phyloP scores from a whole-genome alignment of 2,113 vertebrate genomes.

The Zingel zingel region DNA sequence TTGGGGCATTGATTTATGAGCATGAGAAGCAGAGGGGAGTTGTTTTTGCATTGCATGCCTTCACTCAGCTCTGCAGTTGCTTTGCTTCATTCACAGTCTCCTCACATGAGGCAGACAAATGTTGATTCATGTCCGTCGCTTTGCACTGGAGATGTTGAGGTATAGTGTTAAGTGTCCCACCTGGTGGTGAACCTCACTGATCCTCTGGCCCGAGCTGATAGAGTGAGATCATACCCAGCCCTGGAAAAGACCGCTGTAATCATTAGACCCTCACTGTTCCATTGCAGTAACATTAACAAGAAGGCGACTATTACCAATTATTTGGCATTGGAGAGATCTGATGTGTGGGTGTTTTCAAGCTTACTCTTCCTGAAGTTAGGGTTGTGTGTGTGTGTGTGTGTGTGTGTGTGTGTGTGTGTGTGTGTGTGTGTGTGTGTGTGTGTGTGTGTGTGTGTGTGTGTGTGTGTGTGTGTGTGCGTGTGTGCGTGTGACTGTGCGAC shows the following conservation, averaged over 20 bases:
- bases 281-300: slow-evolving; percentile 32
- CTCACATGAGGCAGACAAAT: background rate
- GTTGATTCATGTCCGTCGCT: slow-evolving; percentile 45
- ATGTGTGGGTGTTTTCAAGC: background rate
- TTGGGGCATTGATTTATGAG: slow-evolving; percentile 60
- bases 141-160: slow-evolving; percentile 48
- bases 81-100: slow-evolving; percentile 39
- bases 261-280: slow-evolving; percentile 22
- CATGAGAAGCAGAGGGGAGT: background rate
- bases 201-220: slow-evolving; percentile 4
- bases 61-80: slow-evolving; percentile 4
- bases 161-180: slow-evolving; percentile 62
- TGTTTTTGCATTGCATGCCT: slow-evolving; percentile 18
- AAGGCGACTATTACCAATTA: slow-evolving; percentile 3
- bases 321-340: slow-evolving; percentile 10
- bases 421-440: slow-evolving; percentile 1
- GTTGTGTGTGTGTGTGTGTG: background rate
- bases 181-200: slow-evolving; percentile 53
- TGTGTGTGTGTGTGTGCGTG: background rate
- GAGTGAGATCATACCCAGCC: slow-evolving; percentile 36
- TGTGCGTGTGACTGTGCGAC: background rate
- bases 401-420: slow-evolving; percentile 10
- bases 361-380: background rate
- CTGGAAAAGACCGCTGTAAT: slow-evolving; percentile 28
- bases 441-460: background rate